Base-by-base conservation (phyloP, 2,113 vertebrate species). In the Ginglymostoma cirratum region DNA sequence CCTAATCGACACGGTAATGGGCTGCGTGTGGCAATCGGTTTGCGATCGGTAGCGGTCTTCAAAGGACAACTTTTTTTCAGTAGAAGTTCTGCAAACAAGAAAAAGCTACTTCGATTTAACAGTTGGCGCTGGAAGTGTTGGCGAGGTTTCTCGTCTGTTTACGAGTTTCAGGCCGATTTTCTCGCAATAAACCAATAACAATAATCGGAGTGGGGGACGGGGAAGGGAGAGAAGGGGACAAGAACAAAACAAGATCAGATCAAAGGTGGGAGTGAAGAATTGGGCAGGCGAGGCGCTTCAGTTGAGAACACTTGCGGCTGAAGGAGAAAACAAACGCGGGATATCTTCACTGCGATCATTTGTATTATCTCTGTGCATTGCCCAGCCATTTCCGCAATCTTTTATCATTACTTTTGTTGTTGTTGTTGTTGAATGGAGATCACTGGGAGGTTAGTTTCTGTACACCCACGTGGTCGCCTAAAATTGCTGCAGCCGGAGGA, bases 381-480 rank as follows among this genome's bases (percentile, higher is more conserved):
- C 87, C 87, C 55, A n/a, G 30, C 87, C 87, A 66, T 93, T 95
- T 95, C n/a, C 93, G 23, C 66, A 70, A 38, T 70, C 93, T 95
- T 52, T 72, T 48, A 48, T 69, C 70, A 42, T 72, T 70, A 95
- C 93, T 95, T 72, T 95, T 67, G 70, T 72, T 95, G 80, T 83
- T 34, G 38, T 42, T 86, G 38, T 70, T 55, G 90, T 95, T 95
- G 24, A 95, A 72, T 95, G 93, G 15, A 69, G 93, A 95, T 95
- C 67, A 69, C 38, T 95, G 90, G n/a, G 90, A 93, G 90, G 34
- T 93, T 24, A 48, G 93, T 72, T 95, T 69, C 86, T 89, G 86
- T 89, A 30, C 67, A 61, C 93, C 93, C 93, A 95, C 93, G 93
- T 95, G 93, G 93, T 48, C 45, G 19, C 48, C 38, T 48, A 48